Conservation (phyloP, 2,113 vertebrate species). For the Notiomystis cincta region DNA sequence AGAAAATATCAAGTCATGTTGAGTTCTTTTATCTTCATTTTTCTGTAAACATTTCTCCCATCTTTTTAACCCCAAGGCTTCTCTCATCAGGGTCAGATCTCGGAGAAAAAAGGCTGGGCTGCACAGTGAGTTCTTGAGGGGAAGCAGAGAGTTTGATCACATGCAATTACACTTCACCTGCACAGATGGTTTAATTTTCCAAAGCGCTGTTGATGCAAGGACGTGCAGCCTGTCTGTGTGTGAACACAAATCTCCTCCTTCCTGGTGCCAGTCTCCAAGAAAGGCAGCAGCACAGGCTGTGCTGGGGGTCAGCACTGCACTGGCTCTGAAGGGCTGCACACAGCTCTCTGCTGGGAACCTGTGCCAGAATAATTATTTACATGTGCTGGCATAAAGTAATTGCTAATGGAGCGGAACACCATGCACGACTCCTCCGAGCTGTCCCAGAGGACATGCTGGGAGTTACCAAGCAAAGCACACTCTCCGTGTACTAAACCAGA, state of each 20-base stretch:
- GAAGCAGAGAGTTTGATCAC: background rate
- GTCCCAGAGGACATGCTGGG: background rate
- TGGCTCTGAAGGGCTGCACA: background rate
- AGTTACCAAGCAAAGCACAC: background rate
- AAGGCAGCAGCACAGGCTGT: background rate
- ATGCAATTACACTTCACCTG: background rate
- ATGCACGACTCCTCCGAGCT: background rate
- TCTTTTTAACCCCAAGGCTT: background rate
- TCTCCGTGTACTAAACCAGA: background rate
- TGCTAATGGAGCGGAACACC: conserved; percentile 23
- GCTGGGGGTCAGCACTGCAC: background rate
- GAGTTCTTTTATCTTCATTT: background rate
- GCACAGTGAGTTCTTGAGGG: background rate
- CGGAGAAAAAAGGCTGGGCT: background rate
- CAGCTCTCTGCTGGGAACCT: background rate
- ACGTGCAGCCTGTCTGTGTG: background rate
- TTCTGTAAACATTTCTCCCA: background rate
- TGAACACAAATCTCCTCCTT: background rate
- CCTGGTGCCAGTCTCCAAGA: background rate
- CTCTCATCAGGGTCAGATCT: background rate
- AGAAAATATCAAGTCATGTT: background rate
- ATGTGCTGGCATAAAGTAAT: conserved; percentile 47
- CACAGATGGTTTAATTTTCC: background rate
- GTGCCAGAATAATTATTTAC: conserved; percentile 53
- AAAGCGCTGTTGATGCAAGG: background rate